A percentile compares a stretch with the other conserved stretches of the same genome.
phyloP scores from a whole-genome alignment of 1,140 invertebrate genomes.

The Tigriopus japonicus region DNA sequence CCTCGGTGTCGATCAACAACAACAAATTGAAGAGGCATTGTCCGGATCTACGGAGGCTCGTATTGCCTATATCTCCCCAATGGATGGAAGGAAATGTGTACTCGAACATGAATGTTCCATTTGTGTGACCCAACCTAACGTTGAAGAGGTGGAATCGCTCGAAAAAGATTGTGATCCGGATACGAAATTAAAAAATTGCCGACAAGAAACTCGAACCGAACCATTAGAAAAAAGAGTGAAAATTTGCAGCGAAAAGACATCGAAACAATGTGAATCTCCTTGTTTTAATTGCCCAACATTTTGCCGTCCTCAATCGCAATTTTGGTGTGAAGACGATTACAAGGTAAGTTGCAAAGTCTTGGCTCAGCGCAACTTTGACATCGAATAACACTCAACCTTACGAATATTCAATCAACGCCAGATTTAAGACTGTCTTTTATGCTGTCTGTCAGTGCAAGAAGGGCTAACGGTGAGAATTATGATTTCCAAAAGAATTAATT shows the following conservation, averaged over 20 bases:
- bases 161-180: too few species aligned
- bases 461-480: neutral
- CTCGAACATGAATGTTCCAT: too few species aligned
- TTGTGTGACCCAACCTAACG: too few species aligned
- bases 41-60: too few species aligned
- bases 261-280: neutral
- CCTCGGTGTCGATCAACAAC: too few species aligned
- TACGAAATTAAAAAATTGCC: neutral
- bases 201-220: neutral
- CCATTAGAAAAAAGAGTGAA: neutral
- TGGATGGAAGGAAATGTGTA: too few species aligned
- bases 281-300: neutral
- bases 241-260: neutral
- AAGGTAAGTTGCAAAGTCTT: neutral
- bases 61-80: too few species aligned
- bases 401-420: too few species aligned
- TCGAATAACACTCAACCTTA: neutral
- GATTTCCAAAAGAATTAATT: neutral
- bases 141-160: too few species aligned
- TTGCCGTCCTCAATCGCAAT: neutral
- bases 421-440: too few species aligned
- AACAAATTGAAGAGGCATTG: too few species aligned
- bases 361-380: neutral
- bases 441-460: too few species aligned
- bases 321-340: neutral